A percentile compares a stretch with the other conserved stretches of the same genome.
phyloP scores from a whole-genome alignment of 2,888 invertebrate genomes.

The Spodoptera picta region DNA sequence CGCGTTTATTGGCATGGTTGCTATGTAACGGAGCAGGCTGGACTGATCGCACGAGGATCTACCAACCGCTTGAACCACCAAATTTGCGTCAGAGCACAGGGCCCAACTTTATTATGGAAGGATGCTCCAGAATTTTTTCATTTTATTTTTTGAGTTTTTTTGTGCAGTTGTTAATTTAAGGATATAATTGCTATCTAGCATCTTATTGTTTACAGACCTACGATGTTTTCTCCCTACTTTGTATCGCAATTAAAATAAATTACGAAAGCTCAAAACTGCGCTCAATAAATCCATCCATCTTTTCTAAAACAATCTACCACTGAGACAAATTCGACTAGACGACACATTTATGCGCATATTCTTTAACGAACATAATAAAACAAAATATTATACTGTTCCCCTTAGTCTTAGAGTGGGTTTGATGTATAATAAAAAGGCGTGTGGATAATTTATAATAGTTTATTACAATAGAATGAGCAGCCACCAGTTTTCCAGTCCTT shows the following conservation, averaged over 20 bases:
- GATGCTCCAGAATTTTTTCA: conserved; percentile 42
- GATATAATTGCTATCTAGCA: neutral
- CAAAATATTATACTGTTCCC: conserved; percentile 3
- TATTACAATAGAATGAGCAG: conserved; percentile 12
- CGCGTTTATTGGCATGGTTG: conserved; percentile 86
- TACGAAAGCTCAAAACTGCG: neutral
- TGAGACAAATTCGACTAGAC: neutral
- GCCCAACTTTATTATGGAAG: conserved; percentile 67
- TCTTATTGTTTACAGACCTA: neutral
- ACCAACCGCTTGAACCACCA: conserved; percentile 59
- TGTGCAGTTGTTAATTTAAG: neutral
- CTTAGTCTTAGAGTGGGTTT: neutral
- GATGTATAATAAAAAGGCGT: conserved; percentile 10
- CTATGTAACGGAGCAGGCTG: conserved; percentile 63
- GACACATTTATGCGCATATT: neutral
- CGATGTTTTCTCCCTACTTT: neutral
- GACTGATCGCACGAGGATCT: conserved; percentile 73
- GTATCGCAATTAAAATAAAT: neutral
- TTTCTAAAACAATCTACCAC: conserved; percentile 4
- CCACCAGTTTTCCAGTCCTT: conserved; percentile 16
- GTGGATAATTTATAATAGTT: conserved; percentile 4
- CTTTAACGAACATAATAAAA: neutral
- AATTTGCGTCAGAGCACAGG: conserved; percentile 73
- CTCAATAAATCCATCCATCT: neutral
- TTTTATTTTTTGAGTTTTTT: conserved; percentile 4